Evolutionary conservation across 2,113 vertebrate species (phyloP).

Genomic region (Pygoscelis adeliae): DNA sequence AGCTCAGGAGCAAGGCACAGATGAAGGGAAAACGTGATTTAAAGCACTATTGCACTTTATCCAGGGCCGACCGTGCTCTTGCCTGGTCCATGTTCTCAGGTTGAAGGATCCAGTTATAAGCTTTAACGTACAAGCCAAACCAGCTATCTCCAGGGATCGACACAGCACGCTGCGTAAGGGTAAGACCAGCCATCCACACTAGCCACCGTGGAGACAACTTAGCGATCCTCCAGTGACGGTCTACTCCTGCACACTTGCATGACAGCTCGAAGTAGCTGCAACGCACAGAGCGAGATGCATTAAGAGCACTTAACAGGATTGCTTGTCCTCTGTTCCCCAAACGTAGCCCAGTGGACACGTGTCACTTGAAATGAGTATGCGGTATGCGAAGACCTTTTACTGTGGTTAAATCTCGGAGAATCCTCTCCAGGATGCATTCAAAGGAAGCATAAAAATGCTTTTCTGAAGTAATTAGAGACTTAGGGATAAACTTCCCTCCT

Average conservation of each 20-base stretch:
- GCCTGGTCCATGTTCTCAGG: not conserved
- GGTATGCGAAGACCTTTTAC: not conserved
- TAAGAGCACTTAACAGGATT: not conserved
- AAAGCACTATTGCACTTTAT: not conserved
- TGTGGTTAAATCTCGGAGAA: not conserved
- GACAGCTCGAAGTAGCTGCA: not conserved
- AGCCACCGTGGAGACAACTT: not conserved
- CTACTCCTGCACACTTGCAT: not conserved
- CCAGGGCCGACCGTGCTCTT: not conserved
- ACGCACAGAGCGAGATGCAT: not conserved
- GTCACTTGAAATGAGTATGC: not conserved
- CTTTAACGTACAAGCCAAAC: not conserved
- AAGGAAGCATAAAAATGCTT: not conserved
- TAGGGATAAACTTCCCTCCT: not conserved
- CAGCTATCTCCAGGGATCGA: not conserved
- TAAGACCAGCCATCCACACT: not conserved
- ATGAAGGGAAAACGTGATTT: not conserved
- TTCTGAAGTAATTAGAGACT: not conserved
- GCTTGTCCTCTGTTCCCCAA: not conserved
- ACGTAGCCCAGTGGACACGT: not conserved
- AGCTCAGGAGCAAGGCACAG: not conserved
- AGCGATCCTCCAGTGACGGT: not conserved
- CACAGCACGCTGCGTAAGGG: not conserved
- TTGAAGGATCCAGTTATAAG: not conserved
- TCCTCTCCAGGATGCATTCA: not conserved